Base-by-base conservation (phyloP, 2,888 invertebrate species). In the Melinaea menophilus region DNA sequence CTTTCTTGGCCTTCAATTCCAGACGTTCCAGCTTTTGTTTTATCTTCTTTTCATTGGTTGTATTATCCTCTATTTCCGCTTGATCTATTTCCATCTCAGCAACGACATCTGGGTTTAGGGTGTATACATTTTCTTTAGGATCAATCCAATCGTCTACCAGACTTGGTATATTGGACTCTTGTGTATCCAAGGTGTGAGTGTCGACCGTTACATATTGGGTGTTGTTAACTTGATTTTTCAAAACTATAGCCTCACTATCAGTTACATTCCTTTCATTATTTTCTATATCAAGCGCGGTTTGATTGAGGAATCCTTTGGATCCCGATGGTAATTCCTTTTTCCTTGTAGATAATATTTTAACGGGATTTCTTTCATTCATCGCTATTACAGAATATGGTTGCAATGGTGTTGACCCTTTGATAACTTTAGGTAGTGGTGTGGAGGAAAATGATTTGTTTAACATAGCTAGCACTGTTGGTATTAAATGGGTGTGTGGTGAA, bases 1-100 rank as follows among this genome's bases (percentile, higher is more conserved):
- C 90, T 73, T 89, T 90, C 65, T 90, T 90, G 2, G 90, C 90
- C 73, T 87, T 90, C 0, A 85, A 72, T 76, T 90, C 90, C 33
- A 89, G 73, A 64, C 75, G 81, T 63, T 90, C 90, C 33, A 86
- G 58, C 73, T 84, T 90, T 66, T 80, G 79, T 69, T 88, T 88
- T 2, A 79, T 74, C 73, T 76, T 86, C 70, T 86, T 88, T 64
- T 84, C 85, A 65, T 77, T 89, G 3, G 70, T 69, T 41, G 65
- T 62, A 54, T 85, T 84, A 0, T 88, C 88, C 54, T 86, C 86
- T 34, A 78, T 73, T 62, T 88, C 88, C 5, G 83, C 75, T 71
- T 84, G 85, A 55, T 87, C 90, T 61, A 88, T 79, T 75, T 88
- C 90, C 69, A 89, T 84, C 71, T 89, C 90, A 68, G 86, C 85